phyloP scores from a whole-genome alignment of 35 echinoderm and acorn worm species.

The Antedon bifida region DNA sequence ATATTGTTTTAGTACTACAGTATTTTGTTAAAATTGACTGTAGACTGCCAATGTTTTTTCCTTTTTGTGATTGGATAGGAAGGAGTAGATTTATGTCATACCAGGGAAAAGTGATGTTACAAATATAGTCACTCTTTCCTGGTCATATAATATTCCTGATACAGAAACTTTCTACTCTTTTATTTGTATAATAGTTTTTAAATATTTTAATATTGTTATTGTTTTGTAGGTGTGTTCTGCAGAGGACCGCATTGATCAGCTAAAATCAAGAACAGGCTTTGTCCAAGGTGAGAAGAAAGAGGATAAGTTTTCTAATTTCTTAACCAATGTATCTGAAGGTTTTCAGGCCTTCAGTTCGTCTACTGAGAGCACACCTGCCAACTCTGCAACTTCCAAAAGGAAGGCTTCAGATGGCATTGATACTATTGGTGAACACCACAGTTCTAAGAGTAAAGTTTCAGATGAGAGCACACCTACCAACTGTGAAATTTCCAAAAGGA shows the following conservation, averaged over 20 bases:
- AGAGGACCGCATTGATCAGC: neutral
- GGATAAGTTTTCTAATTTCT: neutral
- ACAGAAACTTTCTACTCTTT: no score
- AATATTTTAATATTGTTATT: no score
- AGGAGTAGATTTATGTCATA: no score
- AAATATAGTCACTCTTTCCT: no score
- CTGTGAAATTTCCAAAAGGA: neutral
- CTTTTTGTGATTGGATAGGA: no score
- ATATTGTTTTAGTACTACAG: no score
- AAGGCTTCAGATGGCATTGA: neutral
- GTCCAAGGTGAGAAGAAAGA: neutral
- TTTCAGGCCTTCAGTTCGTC: neutral
- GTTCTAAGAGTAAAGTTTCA: neutral
- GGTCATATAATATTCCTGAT: no score
- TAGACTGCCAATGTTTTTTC: no score
- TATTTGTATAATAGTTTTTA: no score
- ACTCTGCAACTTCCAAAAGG: neutral
- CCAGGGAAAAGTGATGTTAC: no score
- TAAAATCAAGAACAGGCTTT: neutral
- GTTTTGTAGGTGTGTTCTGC: neutral
- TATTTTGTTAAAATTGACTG: no score
- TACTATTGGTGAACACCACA: neutral
- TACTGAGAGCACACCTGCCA: neutral
- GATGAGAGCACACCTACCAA: neutral
- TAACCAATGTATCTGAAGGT: neutral